phyloP scores from a whole-genome alignment of 2,113 vertebrate genomes.

The Pipra filicauda region DNA sequence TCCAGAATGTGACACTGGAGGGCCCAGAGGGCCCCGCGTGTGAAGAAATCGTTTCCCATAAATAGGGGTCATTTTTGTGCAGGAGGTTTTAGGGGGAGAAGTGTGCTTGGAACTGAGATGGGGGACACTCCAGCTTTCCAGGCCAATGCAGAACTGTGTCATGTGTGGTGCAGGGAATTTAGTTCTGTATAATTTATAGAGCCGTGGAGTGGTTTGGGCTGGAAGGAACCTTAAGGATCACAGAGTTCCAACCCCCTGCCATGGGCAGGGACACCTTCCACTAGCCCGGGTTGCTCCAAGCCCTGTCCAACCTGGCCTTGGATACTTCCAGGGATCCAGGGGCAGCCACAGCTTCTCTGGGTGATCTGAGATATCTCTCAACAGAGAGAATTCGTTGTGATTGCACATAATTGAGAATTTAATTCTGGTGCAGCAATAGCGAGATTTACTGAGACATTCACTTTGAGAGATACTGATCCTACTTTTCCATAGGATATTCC shows the following conservation, averaged over 20 bases:
- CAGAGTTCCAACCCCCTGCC: background rate
- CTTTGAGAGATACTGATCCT: background rate
- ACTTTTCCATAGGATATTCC: too few relatives aligned
- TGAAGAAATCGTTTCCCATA: background rate
- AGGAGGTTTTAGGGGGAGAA: background rate
- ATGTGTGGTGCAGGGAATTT: background rate
- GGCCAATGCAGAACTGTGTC: background rate
- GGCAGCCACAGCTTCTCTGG: background rate
- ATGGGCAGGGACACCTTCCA: background rate
- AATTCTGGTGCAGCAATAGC: background rate
- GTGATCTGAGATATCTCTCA: too few relatives aligned
- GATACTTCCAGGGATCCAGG: background rate
- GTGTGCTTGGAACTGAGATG: background rate
- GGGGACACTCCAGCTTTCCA: background rate
- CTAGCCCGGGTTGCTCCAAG: background rate
- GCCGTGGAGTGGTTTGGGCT: background rate
- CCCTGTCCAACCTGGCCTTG: background rate
- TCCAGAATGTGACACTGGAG: background rate
- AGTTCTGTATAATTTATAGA: background rate
- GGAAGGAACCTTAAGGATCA: background rate
- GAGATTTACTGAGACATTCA: background rate
- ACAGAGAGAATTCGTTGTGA: background rate
- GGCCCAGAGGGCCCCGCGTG: background rate
- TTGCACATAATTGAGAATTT: background rate
- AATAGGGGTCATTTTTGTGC: background rate